Evolutionary conservation across 1,140 invertebrate species (phyloP).

Genomic region (Polyergus mexicanus): DNA sequence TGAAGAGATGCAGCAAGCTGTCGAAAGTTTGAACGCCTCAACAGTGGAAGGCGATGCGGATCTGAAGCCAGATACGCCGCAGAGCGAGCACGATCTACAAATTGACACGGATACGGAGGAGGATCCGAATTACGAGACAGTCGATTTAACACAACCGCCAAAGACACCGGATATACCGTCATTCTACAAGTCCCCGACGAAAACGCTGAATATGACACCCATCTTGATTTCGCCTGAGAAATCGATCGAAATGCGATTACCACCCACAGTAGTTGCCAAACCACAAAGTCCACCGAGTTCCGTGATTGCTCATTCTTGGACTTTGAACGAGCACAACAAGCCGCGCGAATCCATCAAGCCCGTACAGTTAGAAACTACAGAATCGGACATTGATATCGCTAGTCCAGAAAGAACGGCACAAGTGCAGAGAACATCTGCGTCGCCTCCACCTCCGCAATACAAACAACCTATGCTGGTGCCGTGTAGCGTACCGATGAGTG

Average conservation of each 20-base stretch:
- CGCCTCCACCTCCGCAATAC: constrained; percentile 75
- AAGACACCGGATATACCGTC: constrained; percentile 85
- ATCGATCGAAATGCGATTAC: constrained; percentile 76
- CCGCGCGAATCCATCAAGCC: constrained; percentile 61
- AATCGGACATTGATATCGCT: constrained; percentile 33
- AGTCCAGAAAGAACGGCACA: constrained; percentile 63
- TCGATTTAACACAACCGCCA: constrained; percentile 84
- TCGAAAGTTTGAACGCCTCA: constrained; percentile 91
- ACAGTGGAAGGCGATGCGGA: constrained; percentile 88
- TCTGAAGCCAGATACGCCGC: constrained; percentile 93
- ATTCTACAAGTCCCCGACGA: constrained; percentile 83
- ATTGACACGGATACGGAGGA: constrained; percentile 96
- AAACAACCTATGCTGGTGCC: constrained; percentile 73
- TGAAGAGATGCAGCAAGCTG: constrained; percentile 92
- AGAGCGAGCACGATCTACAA: constrained; percentile 93
- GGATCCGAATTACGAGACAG: constrained; percentile 87
- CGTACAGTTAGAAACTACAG: constrained; percentile 43
- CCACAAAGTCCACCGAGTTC: constrained; percentile 75
- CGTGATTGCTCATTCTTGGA: constrained; percentile 84
- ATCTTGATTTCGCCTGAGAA: constrained; percentile 77
- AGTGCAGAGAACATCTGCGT: constrained; percentile 41
- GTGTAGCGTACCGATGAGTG: constrained; percentile 72
- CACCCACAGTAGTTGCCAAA: constrained; percentile 52
- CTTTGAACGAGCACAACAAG: constrained; percentile 79
- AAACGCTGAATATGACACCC: constrained; percentile 71